Conservation (phyloP, 2,888 invertebrate species). For the Lissocephala sabroskyi region DNA sequence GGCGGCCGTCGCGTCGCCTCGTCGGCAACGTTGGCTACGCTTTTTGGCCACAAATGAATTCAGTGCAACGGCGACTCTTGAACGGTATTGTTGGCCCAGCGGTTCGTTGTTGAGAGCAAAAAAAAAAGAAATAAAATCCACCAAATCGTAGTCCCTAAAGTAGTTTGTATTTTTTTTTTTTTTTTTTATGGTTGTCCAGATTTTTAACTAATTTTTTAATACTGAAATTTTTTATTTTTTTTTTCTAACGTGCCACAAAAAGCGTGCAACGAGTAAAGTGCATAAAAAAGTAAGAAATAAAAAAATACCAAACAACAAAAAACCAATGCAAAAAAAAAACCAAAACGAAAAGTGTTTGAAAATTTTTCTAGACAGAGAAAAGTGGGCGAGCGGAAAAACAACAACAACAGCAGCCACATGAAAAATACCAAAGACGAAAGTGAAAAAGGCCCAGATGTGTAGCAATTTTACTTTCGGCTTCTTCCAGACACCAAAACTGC, state of each 20-base stretch:
- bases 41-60: conserved; percentile 62
- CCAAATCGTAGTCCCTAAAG: conserved; percentile 2
- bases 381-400: conserved; percentile 22
- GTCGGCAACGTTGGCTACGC: conserved; percentile 32
- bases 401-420: background rate
- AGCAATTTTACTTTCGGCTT: conserved; percentile 49
- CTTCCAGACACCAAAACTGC: conserved; percentile 13
- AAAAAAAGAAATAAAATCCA: too few relatives aligned
- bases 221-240: too few relatives aligned
- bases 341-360: conserved; percentile 15
- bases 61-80: conserved; percentile 72
- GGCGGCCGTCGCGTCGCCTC: conserved; percentile 1
- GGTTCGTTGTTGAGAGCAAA: conserved; percentile 23
- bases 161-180: conserved; percentile 1
- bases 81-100: conserved; percentile 70
- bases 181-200: background rate
- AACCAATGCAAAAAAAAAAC: conserved; percentile 8
- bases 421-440: conserved; percentile 28
- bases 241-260: conserved; percentile 6
- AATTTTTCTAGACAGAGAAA: conserved; percentile 13
- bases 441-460: conserved; percentile 54
- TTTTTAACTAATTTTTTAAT: conserved; percentile 4
- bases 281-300: conserved; percentile 1
- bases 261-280: conserved; percentile 3
- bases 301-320: conserved; percentile 4